Percentiles rank a stretch among this genome's conserved stretches.
Evolutionary conservation across 92 coral and sea anemone species (phyloP).

Genomic region (Zoanthus sociatus): DNA sequence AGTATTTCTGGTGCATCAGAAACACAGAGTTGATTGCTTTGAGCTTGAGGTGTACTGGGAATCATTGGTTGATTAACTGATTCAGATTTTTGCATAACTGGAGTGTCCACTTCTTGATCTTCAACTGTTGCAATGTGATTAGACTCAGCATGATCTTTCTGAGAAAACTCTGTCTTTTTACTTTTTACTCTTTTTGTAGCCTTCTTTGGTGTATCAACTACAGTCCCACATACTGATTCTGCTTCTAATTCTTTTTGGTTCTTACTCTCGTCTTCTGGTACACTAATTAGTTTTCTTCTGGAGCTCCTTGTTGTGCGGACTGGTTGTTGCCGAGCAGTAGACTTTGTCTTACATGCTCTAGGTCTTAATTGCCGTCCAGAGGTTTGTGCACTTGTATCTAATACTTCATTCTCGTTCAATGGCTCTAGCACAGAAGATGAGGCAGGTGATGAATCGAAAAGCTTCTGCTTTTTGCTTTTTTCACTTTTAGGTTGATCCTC

Average conservation of each 20-base stretch:
- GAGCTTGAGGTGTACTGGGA: not conserved
- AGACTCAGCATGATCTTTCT: not conserved
- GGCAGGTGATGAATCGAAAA: conserved; percentile 4
- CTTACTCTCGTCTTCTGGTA: conserved; percentile 8
- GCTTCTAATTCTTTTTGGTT: not conserved
- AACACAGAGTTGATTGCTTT: conserved; percentile 5
- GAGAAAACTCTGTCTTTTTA: not conserved
- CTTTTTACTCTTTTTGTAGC: conserved; percentile 5
- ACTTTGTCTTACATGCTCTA: conserved; percentile 22
- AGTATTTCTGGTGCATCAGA: conserved; percentile 3
- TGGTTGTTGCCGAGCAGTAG: not conserved
- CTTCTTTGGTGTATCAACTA: not conserved
- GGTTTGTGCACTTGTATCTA: conserved; percentile 32
- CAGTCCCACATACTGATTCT: conserved; percentile 19
- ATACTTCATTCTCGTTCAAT: conserved; percentile 13
- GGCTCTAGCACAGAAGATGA: not conserved
- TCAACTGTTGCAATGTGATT: not conserved
- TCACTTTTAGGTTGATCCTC: conserved; percentile 6
- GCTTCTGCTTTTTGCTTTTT: conserved; percentile 26
- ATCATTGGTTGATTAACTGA: not conserved
- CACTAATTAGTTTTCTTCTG: not conserved
- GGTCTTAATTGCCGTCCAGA: not conserved
- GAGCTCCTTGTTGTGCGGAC: conserved; percentile 33
- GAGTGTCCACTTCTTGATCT: not conserved
- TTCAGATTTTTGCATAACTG: conserved; percentile 5